These are phyloP conservation scores for Galbula dea DNA, from an alignment of 2,113 vertebrate genomes.

Conservation along the genomic window DNA sequence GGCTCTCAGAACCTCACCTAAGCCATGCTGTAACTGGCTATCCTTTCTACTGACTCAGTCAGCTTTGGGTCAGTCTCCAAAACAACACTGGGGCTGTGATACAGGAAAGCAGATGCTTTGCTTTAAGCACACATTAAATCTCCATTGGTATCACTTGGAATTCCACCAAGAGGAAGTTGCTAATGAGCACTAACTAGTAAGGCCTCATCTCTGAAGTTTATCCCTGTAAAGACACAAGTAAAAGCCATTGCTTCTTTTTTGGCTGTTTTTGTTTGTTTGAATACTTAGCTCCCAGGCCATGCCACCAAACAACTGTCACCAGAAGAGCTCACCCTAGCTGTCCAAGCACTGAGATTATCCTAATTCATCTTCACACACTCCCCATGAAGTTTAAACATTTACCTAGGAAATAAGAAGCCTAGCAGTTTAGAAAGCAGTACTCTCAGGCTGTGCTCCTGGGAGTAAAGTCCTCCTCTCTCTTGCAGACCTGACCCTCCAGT, in stretches of 20 bases:
- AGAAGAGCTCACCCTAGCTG: background rate
- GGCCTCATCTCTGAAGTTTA: background rate
- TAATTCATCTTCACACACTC: background rate
- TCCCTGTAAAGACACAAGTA: background rate
- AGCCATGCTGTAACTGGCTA: background rate
- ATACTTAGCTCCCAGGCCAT: background rate
- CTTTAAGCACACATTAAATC: background rate
- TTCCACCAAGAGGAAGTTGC: background rate
- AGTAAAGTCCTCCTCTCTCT: background rate
- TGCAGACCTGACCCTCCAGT: background rate
- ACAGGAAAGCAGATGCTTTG: background rate
- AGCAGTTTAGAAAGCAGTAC: background rate
- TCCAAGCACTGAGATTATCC: background rate
- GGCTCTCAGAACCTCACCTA: background rate
- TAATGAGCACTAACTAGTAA: background rate
- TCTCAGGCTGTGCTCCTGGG: background rate
- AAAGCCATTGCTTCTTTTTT: background rate
- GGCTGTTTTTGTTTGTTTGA: background rate
- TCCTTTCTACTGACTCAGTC: background rate
- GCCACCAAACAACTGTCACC: background rate
- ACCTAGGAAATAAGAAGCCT: background rate
- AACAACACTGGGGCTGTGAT: background rate
- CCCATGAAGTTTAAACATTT: background rate
- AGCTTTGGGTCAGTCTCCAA: background rate
- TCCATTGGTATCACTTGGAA: background rate